Percentiles rank a stretch among this genome's conserved stretches.
These are phyloP conservation scores for Sparus aurata DNA, from an alignment of 2,797 vertebrate genomes.

Conservation along the genomic window DNA sequence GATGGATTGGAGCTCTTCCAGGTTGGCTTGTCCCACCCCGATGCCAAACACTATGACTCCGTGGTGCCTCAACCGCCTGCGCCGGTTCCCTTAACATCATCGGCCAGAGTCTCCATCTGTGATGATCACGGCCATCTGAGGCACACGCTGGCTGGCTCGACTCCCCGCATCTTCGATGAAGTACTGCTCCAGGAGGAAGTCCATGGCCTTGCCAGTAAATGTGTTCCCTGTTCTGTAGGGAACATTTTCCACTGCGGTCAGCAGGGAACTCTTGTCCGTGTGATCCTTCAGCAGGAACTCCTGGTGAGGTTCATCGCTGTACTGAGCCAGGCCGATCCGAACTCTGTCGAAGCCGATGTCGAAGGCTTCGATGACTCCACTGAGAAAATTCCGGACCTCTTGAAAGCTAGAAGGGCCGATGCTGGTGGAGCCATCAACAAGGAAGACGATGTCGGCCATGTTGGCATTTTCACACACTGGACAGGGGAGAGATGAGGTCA, in stretches of 20 bases:
- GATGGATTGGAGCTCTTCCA: conserved; percentile 69
- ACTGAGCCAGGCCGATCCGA: conserved; percentile 84
- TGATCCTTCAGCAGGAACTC: conserved; percentile 83
- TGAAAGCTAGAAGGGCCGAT: conserved; percentile 71
- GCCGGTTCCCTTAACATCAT: conserved; percentile 75
- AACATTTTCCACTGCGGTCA: conserved; percentile 77
- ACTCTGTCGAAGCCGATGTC: conserved; percentile 78
- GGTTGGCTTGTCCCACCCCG: conserved; percentile 74
- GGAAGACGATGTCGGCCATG: conserved; percentile 85
- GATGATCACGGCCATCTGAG: conserved; percentile 85
- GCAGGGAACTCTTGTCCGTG: conserved; percentile 66
- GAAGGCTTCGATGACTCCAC: conserved; percentile 69
- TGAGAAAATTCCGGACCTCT: conserved; percentile 81
- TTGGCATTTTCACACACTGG: conserved; percentile 81
- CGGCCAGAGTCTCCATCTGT: conserved; percentile 80
- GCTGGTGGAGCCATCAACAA: conserved; percentile 85
- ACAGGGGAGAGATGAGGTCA: background rate
- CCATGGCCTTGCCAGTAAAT: conserved; percentile 79
- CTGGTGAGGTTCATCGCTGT: conserved; percentile 61
- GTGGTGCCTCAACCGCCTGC: conserved; percentile 62
- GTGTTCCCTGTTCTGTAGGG: conserved; percentile 69
- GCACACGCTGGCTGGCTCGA: conserved; percentile 68
- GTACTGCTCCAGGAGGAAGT: conserved; percentile 70
- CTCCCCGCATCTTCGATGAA: conserved; percentile 79
- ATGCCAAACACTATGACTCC: conserved; percentile 83